Evolutionary conservation across 1,140 invertebrate genomes (phyloP).

Genomic region (Brachionus plicatilis): DNA sequence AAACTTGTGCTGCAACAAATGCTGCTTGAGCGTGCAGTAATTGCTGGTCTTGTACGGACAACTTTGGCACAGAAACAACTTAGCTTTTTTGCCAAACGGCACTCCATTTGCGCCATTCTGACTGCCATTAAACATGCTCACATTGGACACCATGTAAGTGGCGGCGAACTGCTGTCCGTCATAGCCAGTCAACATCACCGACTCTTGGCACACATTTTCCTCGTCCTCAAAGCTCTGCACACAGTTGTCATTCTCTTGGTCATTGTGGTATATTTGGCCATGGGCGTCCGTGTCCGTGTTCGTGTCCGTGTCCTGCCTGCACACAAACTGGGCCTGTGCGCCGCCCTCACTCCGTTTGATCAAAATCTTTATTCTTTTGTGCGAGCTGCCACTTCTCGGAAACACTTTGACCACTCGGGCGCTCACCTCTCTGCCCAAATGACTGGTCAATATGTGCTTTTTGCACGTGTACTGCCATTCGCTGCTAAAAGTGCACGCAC

Average conservation of each 20-base stretch:
- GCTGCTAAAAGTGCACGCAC: background rate
- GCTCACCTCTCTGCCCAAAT: background rate
- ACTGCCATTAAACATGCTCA: background rate
- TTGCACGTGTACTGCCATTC: slow-evolving; percentile 37
- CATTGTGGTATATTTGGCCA: background rate
- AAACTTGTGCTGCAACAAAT: slow-evolving; percentile 8
- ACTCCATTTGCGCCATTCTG: slow-evolving; percentile 9
- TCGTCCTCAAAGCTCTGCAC: background rate
- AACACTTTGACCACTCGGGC: background rate
- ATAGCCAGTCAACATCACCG: background rate
- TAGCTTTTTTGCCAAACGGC: background rate
- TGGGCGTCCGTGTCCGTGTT: too few species aligned
- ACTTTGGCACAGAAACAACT: slow-evolving; percentile 8
- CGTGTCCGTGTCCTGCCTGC: background rate
- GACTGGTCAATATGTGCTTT: slow-evolving; percentile 9
- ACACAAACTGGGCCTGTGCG: background rate
- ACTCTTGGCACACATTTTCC: background rate
- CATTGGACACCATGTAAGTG: background rate
- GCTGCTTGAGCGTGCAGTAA: slow-evolving; percentile 1
- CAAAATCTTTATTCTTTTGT: slow-evolving; percentile 12
- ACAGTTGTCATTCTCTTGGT: background rate
- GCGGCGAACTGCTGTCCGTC: background rate
- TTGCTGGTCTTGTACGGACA: slow-evolving; percentile 30
- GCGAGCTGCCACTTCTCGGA: background rate
- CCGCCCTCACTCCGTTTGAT: background rate